A percentile compares a stretch with the other conserved stretches of the same genome.
phyloP scores from a whole-genome alignment of 2,797 vertebrate genomes.

The Galagoides demidoff region DNA sequence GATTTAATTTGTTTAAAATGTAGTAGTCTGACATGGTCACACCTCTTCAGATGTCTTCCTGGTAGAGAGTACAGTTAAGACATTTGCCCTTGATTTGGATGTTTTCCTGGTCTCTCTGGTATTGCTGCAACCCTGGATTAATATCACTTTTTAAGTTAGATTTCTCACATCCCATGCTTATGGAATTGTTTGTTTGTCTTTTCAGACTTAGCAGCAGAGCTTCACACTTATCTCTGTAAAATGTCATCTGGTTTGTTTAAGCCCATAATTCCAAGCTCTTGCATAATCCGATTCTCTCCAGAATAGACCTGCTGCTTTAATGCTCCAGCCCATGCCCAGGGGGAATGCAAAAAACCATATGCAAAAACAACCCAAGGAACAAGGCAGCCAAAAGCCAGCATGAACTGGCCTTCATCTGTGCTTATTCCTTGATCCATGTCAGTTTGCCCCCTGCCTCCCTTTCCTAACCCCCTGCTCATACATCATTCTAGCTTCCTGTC shows the following conservation, averaged over 20 bases:
- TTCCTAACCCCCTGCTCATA: constrained; percentile 60
- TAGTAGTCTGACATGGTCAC: constrained; percentile 1
- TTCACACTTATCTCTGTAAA: constrained; percentile 32
- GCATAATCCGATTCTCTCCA: neutral
- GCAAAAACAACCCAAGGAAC: constrained; percentile 23
- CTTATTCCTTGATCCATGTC: constrained; percentile 38
- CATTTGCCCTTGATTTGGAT: neutral
- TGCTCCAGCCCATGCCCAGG: neutral
- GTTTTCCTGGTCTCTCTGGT: constrained; percentile 6
- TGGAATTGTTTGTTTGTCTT: constrained; percentile 20
- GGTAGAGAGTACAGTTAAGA: neutral
- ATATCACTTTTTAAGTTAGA: constrained; percentile 4
- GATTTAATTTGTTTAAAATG: constrained; percentile 39
- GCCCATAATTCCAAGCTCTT: constrained; percentile 22
- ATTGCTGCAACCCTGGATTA: constrained; percentile 13
- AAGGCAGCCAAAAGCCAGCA: constrained; percentile 13
- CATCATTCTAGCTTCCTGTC: constrained; percentile 71
- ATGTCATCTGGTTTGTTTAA: constrained; percentile 31
- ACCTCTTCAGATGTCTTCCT: neutral
- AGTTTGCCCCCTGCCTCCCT: constrained; percentile 45
- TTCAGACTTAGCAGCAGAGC: neutral
- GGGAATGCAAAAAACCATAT: neutral
- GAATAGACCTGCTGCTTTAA: neutral
- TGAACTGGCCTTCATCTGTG: constrained; percentile 38
- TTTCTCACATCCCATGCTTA: constrained; percentile 43